Conservation (phyloP, 2,888 invertebrate species). For the Erynnis tages region DNA sequence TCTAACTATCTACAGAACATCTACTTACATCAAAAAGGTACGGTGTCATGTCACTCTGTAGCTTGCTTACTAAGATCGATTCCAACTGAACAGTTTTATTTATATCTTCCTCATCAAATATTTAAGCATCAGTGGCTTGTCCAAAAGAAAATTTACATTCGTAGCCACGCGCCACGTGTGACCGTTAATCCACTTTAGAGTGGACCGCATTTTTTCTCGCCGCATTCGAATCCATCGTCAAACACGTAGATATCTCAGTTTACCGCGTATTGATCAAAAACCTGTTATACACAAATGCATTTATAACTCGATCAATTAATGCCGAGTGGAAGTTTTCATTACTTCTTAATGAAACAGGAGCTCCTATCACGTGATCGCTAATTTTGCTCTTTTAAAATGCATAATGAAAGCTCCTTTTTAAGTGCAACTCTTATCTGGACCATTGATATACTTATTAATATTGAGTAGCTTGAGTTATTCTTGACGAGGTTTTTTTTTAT, state of each 20-base stretch:
- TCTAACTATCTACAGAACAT: too few species aligned
- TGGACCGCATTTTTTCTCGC: conserved; percentile 18
- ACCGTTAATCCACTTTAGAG: conserved; percentile 20
- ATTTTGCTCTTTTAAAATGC: conserved; percentile 64
- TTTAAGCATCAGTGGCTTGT: too few species aligned
- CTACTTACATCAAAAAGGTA: too few species aligned
- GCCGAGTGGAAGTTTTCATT: conserved; percentile 64
- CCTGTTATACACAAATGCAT: conserved; percentile 38
- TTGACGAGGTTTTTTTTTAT: neutral
- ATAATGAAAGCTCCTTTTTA: conserved; percentile 20
- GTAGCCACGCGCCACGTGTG: conserved; percentile 7
- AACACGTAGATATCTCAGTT: conserved; percentile 23
- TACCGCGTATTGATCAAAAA: conserved; percentile 23
- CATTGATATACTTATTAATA: conserved; percentile 8
- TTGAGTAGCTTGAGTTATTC: neutral
- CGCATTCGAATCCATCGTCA: conserved; percentile 22
- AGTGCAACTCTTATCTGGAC: conserved; percentile 24
- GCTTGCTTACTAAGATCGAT: too few species aligned
- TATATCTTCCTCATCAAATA: too few species aligned
- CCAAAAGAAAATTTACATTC: neutral
- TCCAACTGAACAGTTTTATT: too few species aligned
- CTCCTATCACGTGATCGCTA: conserved; percentile 62
- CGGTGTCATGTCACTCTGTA: too few species aligned
- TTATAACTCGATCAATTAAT: conserved; percentile 59
- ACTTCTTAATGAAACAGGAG: conserved; percentile 64